Evolutionary conservation across 2,113 vertebrate genomes (phyloP), one percentile per base, ranked within the genome.

Genomic region (Phaetusa simplex): DNA sequence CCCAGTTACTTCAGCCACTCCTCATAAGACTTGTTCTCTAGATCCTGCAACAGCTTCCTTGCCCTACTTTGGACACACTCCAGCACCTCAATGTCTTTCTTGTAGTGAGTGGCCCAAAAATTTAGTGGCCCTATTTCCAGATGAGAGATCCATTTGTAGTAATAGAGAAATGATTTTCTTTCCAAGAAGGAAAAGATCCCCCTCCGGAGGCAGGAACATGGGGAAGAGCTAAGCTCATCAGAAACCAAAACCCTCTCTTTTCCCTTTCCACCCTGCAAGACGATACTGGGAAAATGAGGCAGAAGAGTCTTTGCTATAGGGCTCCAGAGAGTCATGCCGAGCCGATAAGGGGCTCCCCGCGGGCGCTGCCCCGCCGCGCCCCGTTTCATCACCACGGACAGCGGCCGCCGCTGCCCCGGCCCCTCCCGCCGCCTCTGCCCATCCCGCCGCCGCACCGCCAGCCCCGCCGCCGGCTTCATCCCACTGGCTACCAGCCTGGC

Each of bases 381-480:
- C 38, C 13, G 21, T 56, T 97, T 96, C 98, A 98, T 91, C 97
- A 97, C 97, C 98, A 97, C 84, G 97, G 97, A 98, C 97, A 98
- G 98, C 97, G 45, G 80, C 97, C 55, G 10, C 55, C 18, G 8
- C 64, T 11, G 43, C 65, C 42, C 50, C 36, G 8, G 62, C 12
- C 49, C 30, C 47, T 4, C 59, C 42, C 16, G 36, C 26, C n/a
- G 9, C 19, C 32, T 4, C 55, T 2, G 38, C 32, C 34, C 30
- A 2, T 1, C 23, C 70, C 5, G 6, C 65, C 2, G 3, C 43
- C 0, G 27, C 53, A 2, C n/a, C 14, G 24, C 4, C 85, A 53
- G 8, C 42, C 53, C 43, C 3, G 2, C 14, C 3, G 5, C 5
- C 6, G 3, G 42, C 4, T 6, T 3, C 11, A 22, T 17, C 18